Evolutionary conservation across 2,797 vertebrate genomes (phyloP).

Genomic region (Lemur catta): DNA sequence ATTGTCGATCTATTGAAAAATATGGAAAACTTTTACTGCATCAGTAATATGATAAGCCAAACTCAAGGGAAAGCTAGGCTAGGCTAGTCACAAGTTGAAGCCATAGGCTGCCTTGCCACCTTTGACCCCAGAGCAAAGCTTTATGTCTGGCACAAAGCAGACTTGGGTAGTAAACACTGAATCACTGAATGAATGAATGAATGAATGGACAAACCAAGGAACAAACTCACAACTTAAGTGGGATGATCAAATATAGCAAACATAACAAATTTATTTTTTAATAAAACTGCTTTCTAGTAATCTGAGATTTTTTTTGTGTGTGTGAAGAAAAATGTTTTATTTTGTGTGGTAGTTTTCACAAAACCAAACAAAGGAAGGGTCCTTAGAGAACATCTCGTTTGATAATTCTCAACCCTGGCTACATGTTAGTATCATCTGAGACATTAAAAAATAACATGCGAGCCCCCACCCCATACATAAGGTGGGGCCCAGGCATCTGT

Average conservation of each 20-base stretch:
- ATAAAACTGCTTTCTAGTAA: background rate
- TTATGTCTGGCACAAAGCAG: background rate
- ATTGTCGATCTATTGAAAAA: background rate
- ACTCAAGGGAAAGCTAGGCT: background rate
- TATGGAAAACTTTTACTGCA: background rate
- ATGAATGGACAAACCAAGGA: background rate
- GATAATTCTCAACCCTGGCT: background rate
- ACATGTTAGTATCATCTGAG: background rate
- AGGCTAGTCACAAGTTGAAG: background rate
- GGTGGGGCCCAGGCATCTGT: background rate
- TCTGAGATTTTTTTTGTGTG: background rate
- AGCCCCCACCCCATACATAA: background rate
- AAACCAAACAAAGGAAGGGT: background rate
- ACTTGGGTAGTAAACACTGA: background rate
- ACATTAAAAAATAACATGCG: background rate
- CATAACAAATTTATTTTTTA: background rate
- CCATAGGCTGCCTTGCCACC: background rate
- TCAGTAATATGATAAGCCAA: background rate
- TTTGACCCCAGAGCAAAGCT: background rate
- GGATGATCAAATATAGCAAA: conserved; percentile 16
- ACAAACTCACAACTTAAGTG: background rate
- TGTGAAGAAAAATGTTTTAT: conserved; percentile 26
- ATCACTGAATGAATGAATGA: background rate
- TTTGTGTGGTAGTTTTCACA: background rate
- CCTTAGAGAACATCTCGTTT: background rate